Evolutionary conservation across 2,113 vertebrate species (phyloP), one percentile per base, ranked within the genome.

Genomic region (Suricata suricatta): DNA sequence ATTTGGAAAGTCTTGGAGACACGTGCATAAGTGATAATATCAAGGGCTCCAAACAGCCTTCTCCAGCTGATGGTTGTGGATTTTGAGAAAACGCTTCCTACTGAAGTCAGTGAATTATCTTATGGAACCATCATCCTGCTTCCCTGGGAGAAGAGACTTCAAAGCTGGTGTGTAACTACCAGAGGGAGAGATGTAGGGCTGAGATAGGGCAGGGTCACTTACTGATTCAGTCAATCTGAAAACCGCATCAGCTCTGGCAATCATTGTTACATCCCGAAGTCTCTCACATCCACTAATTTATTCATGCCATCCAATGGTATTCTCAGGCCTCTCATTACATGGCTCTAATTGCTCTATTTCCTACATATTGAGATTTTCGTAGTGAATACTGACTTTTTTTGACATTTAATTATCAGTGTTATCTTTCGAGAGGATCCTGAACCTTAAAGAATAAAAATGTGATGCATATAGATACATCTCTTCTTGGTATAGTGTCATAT

Each of bases 401-500:
- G n/a, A 54, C 13, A 93, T 76, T 97, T 93, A 89, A 64, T 92
- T 86, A 63, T 94, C 38, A 82, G 25, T 41, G 8, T 68, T 97
- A 60, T n/a, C 68, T 69, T 93, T 90, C 84, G 74, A 86, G 63
- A 93, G 69, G 72, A 95, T 69, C 10, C 31, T 68, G 27, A 1
- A 77, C 9, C 33, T 95, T 93, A 93, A 82, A 95, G 64, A 97
- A 88, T 81, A 96, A 90, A 97, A 85, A 74, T 76, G 50, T 25
- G 8, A 88, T 87, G 64, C 29, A 69, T 68, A 33, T 15, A 87
- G 47, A 35, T 50, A 76, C 41, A 64, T 68, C 4, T 6, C 33
- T 50, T 50, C 27, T 57, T 97, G 31, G 60, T 29, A 23, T 50
- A 54, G 82, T 33, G 52, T 16, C 47, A 68, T 89, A 44, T 83